phyloP scores from a whole-genome alignment of 2,888 invertebrate species.

The Andrena flavipes region DNA sequence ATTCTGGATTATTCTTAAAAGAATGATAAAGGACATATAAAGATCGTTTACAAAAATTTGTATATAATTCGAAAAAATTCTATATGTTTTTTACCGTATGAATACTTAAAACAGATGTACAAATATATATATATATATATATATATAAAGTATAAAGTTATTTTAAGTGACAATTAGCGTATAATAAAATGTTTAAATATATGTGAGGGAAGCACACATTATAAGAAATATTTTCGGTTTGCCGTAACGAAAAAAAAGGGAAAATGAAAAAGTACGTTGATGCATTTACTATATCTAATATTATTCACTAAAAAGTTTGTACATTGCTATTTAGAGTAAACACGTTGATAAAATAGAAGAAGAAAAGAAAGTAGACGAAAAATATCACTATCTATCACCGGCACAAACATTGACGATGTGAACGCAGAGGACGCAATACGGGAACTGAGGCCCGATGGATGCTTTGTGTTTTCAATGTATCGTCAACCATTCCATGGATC shows the following conservation, averaged over 20 bases:
- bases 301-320: neutral
- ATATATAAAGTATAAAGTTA: no score
- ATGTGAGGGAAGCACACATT: neutral
- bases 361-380: conserved; percentile 12
- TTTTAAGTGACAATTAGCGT: no score
- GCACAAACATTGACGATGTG: conserved; percentile 67
- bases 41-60: neutral
- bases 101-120: no score
- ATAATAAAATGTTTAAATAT: no score
- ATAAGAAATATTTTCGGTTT: neutral
- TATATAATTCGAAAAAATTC: no score
- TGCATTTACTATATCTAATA: neutral
- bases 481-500: conserved; percentile 60
- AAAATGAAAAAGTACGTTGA: neutral
- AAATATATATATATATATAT: no score
- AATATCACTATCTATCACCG: conserved; percentile 35
- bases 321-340: neutral
- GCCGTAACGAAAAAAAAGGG: neutral
- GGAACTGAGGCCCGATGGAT: conserved; percentile 75
- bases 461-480: conserved; percentile 71
- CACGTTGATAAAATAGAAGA: neutral
- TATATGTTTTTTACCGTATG: no score
- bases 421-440: conserved; percentile 76
- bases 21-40: neutral
- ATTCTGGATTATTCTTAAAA: no score